Conservation (phyloP, 2,113 vertebrate species). For the Uria aalge region DNA sequence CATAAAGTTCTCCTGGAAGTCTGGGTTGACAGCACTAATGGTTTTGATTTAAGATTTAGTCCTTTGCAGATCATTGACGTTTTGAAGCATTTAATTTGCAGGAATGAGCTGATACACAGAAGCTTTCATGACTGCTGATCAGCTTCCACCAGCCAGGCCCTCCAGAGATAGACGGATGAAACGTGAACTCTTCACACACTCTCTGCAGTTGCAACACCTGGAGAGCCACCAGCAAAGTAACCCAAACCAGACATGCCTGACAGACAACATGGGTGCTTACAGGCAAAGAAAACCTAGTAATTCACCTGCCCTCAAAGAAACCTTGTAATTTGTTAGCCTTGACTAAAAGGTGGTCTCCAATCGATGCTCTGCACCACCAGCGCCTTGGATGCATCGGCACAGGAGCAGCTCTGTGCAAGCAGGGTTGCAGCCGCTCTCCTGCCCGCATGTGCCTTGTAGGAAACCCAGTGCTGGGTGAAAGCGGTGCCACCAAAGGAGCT, state of each 20-base stretch:
- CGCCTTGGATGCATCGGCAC: no score
- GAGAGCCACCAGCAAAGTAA: background rate
- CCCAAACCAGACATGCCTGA: background rate
- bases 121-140: background rate
- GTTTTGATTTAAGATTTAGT: background rate
- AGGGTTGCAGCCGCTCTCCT: background rate
- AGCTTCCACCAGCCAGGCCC: background rate
- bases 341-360: background rate
- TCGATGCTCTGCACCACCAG: background rate
- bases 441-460: background rate
- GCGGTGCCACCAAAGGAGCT: accelerated
- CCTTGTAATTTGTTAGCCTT: background rate
- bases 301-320: background rate
- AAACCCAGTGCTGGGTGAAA: background rate
- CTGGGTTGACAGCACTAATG: background rate
- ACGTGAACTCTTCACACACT: background rate
- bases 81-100: background rate
- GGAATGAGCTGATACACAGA: background rate
- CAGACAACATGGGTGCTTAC: background rate
- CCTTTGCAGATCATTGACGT: background rate
- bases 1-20: background rate
- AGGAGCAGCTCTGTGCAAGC: background rate
- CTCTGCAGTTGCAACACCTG: background rate
- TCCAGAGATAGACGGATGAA: accelerated
- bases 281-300: background rate